Percentiles rank a stretch among this genome's conserved stretches.
Evolutionary conservation across 2,888 invertebrate genomes (phyloP).

Genomic region (Amphipyra berbera): DNA sequence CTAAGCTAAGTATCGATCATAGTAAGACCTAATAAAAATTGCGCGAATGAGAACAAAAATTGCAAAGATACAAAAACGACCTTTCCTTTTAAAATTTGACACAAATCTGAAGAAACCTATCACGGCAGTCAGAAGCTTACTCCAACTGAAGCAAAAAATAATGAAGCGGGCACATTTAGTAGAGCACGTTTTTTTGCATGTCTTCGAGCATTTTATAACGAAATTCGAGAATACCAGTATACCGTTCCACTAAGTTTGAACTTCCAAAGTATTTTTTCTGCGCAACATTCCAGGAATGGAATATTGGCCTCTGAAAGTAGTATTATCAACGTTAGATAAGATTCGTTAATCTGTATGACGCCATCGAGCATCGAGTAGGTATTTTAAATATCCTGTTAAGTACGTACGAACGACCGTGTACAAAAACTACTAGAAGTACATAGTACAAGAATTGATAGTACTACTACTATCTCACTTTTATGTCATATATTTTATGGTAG

Average conservation of each 20-base stretch:
- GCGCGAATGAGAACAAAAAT: constrained; percentile 29
- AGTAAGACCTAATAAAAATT: not conserved
- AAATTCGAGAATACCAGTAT: constrained; percentile 55
- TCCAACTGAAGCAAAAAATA: constrained; percentile 41
- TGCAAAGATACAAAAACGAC: constrained; percentile 6
- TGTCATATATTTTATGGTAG: constrained; percentile 43
- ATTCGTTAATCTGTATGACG: constrained; percentile 76
- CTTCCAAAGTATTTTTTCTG: constrained; percentile 27
- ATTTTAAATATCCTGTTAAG: constrained; percentile 63
- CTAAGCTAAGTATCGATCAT: not conserved
- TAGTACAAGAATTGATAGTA: not conserved
- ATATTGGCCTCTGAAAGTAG: constrained; percentile 58
- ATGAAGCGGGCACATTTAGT: constrained; percentile 50
- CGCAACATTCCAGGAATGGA: constrained; percentile 45
- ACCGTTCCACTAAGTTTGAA: constrained; percentile 37
- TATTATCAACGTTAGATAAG: constrained; percentile 77
- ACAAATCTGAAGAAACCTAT: constrained; percentile 49
- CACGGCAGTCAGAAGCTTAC: constrained; percentile 25
- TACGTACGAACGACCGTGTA: constrained; percentile 12
- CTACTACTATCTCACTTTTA: constrained; percentile 31
- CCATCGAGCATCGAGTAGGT: no score
- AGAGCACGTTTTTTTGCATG: constrained; percentile 51
- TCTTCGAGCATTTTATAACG: constrained; percentile 37
- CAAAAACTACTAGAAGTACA: constrained; percentile 29
- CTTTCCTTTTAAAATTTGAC: constrained; percentile 46